phyloP scores from a whole-genome alignment of 2,888 invertebrate species.

The Perizoma flavofasciatum region DNA sequence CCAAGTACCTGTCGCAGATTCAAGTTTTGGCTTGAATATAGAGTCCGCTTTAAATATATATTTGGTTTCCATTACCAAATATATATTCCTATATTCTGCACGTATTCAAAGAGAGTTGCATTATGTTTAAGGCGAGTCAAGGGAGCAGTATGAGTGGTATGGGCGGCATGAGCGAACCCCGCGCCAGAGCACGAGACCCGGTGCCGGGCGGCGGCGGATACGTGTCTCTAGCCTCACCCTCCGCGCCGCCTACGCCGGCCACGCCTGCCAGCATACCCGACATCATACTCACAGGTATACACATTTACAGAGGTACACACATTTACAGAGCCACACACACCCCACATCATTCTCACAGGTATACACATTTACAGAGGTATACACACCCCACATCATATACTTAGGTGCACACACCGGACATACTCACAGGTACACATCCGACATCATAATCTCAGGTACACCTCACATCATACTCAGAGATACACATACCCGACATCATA shows the following conservation, averaged over 20 bases:
- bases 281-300: slow-evolving; percentile 91
- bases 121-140: slow-evolving; percentile 40
- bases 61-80: no score
- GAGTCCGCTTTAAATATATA: no score
- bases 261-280: slow-evolving; percentile 93
- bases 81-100: no score
- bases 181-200: slow-evolving; percentile 62
- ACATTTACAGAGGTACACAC: neutral
- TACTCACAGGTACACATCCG: no score
- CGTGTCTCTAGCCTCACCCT: slow-evolving; percentile 67
- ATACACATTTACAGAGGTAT: no score
- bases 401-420: neutral
- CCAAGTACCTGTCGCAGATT: no score
- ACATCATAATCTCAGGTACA: no score
- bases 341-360: slow-evolving; percentile 86
- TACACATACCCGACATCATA: no score
- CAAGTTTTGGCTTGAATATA: no score
- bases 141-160: slow-evolving; percentile 42
- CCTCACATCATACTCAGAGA: no score
- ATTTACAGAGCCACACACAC: slow-evolving; percentile 28
- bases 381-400: slow-evolving; percentile 19
- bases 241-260: slow-evolving; percentile 76
- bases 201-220: slow-evolving; percentile 84
- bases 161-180: slow-evolving; percentile 42
- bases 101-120: neutral